Conservation (phyloP, 2,888 invertebrate genomes). For the Meloe dianella region DNA sequence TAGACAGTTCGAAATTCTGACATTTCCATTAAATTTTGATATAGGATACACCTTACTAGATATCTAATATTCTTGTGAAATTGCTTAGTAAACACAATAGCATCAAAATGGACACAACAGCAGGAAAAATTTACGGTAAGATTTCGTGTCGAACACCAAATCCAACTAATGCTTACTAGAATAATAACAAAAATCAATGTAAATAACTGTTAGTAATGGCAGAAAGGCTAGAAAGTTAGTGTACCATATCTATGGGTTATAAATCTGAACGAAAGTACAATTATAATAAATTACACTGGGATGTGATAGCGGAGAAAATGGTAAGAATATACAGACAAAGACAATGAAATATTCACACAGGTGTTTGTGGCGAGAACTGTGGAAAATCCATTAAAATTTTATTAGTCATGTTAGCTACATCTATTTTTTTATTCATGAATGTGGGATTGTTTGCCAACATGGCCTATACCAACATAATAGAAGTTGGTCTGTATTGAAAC, state of each 20-base stretch:
- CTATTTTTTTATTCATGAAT: background rate
- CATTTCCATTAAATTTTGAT: conserved; percentile 6
- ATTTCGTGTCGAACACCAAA: background rate
- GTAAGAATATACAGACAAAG: background rate
- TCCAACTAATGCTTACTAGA: background rate
- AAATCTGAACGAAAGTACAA: no score
- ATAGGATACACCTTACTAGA: background rate
- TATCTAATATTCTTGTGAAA: background rate
- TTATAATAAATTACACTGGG: no score
- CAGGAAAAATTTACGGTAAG: background rate
- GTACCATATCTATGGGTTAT: no score
- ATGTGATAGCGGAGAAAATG: background rate
- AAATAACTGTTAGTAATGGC: background rate
- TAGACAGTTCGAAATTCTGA: background rate
- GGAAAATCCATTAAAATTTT: background rate
- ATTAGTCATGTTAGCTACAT: background rate
- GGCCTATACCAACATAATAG: background rate
- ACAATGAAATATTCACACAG: background rate
- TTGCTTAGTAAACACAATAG: background rate
- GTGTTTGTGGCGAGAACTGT: background rate
- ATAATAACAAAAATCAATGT: background rate
- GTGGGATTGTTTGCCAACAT: background rate
- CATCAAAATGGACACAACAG: background rate
- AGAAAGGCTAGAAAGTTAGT: background rate
- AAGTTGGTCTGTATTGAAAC: background rate